Base-by-base conservation (phyloP, 2,797 vertebrate genomes). In the Crypturellus tataupa region DNA sequence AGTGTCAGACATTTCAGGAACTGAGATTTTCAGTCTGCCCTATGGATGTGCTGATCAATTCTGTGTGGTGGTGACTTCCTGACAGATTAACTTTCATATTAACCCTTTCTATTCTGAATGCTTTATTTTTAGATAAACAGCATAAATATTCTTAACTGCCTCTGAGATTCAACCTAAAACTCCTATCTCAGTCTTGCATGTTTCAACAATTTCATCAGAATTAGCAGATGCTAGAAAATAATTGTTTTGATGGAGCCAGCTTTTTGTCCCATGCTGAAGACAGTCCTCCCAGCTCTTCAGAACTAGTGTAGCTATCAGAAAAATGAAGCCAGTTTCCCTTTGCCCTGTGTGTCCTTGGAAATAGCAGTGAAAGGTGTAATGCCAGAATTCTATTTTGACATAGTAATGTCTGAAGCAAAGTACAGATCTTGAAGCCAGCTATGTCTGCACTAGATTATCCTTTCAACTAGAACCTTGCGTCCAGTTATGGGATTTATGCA, bases 371-470 rank as follows among this genome's bases (percentile, higher is more conserved):
- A 90, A 87, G 44, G 16, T 68, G 16, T 75, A 87, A 85, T 89
- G 76, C 78, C 71, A 80, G 68, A 85, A 89, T 85, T 93, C 53
- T 90, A 12, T 91, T 87, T 91, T 80, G 81, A 91, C 64, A 53
- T 79, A 85, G 42, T 76, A 72, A 67, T 80, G 73, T 76, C 67
- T 86, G 91, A 95, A 91, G 60, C 42, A 90, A 91, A 94, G 35
- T 70, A 73, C 35, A 53, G 19, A 67, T 89, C 92, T 89, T n/a
- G 64, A 90, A 82, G 47, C 44, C 80, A 89, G 49, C 40, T 82
- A 3, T 55, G 27, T 75, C 91, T 91, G 15, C 51, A 78, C 58
- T 72, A 72, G 42, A 71, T 76, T 39, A 90, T 23, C 42, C 33
- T 83, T 94, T 87, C n/a, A 85, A 1, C 44, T 77, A 63, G 31